Evolutionary conservation across 2,797 vertebrate genomes (phyloP), one percentile per base, ranked within the genome.

Genomic region (Sebastes iracundus): DNA sequence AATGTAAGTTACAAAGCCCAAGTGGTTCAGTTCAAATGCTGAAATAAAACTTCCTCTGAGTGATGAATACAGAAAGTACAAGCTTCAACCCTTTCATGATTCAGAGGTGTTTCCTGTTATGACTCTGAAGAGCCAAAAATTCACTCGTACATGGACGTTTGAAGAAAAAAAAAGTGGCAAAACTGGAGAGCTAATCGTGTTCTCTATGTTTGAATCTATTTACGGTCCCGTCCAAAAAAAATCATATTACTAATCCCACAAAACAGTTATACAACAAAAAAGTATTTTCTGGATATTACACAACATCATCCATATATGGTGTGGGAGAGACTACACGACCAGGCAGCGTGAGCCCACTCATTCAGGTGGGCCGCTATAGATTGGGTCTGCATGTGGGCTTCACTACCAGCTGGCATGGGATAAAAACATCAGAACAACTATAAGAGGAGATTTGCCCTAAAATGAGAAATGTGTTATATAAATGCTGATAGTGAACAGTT

Each of bases 301-400:
- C 84, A 92, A 88, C 76, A 81, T 85, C 59, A 38, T 71, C 92
- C 86, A 77, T 85, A 90, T 84, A 86, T 80, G 80, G 91, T 75
- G 78, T 74, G 75, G 69, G 75, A 86, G 80, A 76, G 79, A 82
- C 82, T 67, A 67, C 85, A 77, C 66, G 6, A 67, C n/a, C 56
- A 78, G 82, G 85, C 84, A 81, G 72, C 65, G 62, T 63, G 60
- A 86, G 85, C 89, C 93, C 89, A 93, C 93, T 88, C 85, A 77
- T 83, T 77, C 81, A 92, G 87, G 92, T 93, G 89, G 90, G 90
- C 86, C 4, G 79, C 84, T 86, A 87, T 86, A 86, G 83, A 88
- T 91, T 77, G 25, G 72, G 42, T 69, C 28, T 70, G 58, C 66
- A 76, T 80, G 90, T 91, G 87, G 89, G 92, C 67, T 88, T 87